Evolutionary conservation across 2,888 invertebrate genomes (phyloP).

Genomic region (Hydroisotoma schaefferi): DNA sequence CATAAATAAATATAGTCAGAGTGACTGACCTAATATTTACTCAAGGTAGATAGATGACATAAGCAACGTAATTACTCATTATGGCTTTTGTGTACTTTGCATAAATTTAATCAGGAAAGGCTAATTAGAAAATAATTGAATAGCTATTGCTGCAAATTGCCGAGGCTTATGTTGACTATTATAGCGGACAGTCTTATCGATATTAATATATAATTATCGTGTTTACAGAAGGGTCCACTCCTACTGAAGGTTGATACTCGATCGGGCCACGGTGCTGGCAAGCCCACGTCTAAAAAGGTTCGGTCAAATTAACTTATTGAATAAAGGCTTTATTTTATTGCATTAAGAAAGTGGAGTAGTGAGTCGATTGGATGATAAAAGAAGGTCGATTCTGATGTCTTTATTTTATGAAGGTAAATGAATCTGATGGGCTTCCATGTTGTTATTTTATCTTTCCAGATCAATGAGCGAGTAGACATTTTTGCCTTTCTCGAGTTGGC

Average conservation of each 20-base stretch:
- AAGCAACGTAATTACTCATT: no score
- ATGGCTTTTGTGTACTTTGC: no score
- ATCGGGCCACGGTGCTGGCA: constrained; percentile 61
- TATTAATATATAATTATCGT: no score
- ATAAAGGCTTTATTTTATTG: not conserved
- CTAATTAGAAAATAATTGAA: no score
- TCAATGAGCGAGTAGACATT: constrained; percentile 87
- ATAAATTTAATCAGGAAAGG: no score
- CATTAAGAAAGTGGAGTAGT: not conserved
- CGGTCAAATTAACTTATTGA: not conserved
- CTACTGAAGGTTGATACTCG: constrained; percentile 58
- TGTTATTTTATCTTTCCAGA: constrained; percentile 64
- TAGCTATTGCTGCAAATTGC: no score
- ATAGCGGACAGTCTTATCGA: no score
- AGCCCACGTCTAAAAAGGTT: constrained; percentile 58
- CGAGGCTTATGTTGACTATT: no score
- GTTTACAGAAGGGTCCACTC: constrained; percentile 56
- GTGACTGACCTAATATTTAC: not conserved
- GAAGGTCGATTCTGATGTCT: no score
- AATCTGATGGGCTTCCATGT: no score
- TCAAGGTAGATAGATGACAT: no score
- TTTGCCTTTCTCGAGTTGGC: constrained; percentile 75
- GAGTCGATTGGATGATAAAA: not conserved
- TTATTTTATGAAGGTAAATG: no score
- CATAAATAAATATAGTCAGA: not conserved